phyloP scores from a whole-genome alignment of 1,140 invertebrate genomes.

The Anagrus nilaparvatae region DNA sequence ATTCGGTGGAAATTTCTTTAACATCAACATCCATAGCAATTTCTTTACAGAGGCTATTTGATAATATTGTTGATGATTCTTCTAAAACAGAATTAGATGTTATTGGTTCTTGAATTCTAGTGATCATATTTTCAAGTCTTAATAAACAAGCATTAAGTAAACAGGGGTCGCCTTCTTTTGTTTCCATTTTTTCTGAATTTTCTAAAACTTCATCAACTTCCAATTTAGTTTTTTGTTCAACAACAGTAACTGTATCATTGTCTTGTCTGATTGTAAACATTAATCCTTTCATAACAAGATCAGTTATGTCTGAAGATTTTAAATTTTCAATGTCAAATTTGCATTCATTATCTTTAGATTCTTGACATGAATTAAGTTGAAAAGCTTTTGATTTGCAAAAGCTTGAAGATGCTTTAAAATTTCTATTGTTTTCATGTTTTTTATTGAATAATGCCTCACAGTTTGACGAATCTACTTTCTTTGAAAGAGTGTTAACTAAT shows the following conservation, averaged over 20 bases:
- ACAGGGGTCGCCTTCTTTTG: constrained; percentile 33
- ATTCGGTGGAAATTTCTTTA: neutral
- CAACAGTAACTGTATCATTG: constrained; percentile 32
- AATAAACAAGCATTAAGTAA: constrained; percentile 36
- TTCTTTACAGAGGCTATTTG: neutral
- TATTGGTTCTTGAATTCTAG: constrained; percentile 28
- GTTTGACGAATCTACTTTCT: no score
- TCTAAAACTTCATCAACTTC: constrained; percentile 38
- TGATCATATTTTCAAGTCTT: constrained; percentile 34
- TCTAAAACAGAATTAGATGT: constrained; percentile 10
- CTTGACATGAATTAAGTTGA: constrained; percentile 1
- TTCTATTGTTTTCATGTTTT: neutral
- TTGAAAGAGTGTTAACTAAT: no score
- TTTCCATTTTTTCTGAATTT: constrained; percentile 38
- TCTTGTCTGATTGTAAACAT: constrained; percentile 40
- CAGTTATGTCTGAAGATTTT: constrained; percentile 35
- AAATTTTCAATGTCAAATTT: constrained; percentile 16
- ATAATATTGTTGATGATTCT: constrained; percentile 6
- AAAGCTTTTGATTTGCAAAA: neutral
- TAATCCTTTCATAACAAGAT: constrained; percentile 38
- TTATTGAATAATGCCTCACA: constrained; percentile 2
- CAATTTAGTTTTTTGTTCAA: constrained; percentile 37
- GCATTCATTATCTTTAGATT: constrained; percentile 4
- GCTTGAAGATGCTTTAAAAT: no score
- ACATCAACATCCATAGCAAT: constrained; percentile 10